Percentiles rank a stretch among this genome's conserved stretches.
phyloP scores from a whole-genome alignment of 2,113 vertebrate genomes.

The Urocolius indicus region DNA sequence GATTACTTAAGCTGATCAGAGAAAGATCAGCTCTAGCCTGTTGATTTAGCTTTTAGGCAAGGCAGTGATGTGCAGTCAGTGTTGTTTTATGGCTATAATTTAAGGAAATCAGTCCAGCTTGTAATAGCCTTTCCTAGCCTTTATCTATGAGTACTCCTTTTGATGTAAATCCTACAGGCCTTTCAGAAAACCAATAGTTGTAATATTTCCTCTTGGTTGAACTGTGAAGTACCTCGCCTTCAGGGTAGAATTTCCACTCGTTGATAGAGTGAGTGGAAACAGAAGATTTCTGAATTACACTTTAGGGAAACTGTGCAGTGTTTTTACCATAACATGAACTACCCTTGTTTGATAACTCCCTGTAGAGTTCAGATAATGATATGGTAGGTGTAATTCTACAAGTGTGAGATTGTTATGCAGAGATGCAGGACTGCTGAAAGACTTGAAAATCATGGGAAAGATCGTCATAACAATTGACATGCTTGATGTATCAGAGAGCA shows the following conservation, averaged over 20 bases:
- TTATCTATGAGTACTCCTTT: background rate
- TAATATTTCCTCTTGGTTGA: background rate
- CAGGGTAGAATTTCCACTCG: background rate
- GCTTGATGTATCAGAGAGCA: background rate
- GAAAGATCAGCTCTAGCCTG: background rate
- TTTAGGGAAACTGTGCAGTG: background rate
- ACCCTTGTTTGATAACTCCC: background rate
- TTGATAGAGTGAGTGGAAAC: background rate
- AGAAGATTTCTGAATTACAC: background rate
- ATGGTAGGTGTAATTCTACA: background rate
- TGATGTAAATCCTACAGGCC: background rate
- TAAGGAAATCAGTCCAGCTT: background rate
- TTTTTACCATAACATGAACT: background rate
- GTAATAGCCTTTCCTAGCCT: background rate
- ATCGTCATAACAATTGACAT: rapidly evolving
- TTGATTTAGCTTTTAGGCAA: background rate
- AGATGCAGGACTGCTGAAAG: background rate
- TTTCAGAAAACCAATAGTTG: background rate
- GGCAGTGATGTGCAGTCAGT: background rate
- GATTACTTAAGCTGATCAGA: background rate
- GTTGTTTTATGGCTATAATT: background rate
- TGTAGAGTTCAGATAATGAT: background rate
- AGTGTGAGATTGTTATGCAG: background rate
- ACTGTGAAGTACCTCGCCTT: background rate
- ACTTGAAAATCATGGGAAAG: background rate